These are phyloP conservation scores for Troides oblongomaculatus DNA, from an alignment of 2,888 invertebrate genomes.

Conservation along the genomic window DNA sequence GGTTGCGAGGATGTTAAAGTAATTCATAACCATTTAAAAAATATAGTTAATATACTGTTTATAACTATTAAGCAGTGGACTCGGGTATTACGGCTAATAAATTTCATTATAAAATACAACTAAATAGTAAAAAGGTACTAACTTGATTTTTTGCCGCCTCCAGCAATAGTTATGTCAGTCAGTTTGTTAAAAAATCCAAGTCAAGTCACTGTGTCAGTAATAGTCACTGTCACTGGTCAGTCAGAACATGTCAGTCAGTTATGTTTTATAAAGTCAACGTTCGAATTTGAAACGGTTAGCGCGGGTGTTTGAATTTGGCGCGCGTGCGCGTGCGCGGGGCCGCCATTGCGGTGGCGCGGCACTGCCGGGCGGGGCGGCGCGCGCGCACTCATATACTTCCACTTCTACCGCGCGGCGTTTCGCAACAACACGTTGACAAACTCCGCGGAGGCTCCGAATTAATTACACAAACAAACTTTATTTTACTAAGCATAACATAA, in stretches of 20 bases:
- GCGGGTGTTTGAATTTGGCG: constrained; percentile 51
- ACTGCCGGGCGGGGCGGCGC: constrained; percentile 53
- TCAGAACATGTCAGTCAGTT: constrained; percentile 32
- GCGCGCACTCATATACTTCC: constrained; percentile 66
- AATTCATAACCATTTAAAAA: too few species aligned
- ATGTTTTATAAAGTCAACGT: constrained; percentile 41
- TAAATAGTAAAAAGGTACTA: constrained; percentile 34
- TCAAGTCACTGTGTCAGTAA: constrained; percentile 36
- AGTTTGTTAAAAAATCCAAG: constrained; percentile 39
- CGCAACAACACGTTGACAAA: constrained; percentile 40
- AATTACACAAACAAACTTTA: constrained; percentile 15
- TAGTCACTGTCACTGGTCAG: constrained; percentile 42
- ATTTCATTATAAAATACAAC: background rate
- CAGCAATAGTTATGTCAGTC: constrained; percentile 48
- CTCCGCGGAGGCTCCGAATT: constrained; percentile 12
- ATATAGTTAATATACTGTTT: too few species aligned
- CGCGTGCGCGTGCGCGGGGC: constrained; percentile 52
- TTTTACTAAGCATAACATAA: constrained; percentile 14
- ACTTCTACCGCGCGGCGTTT: constrained; percentile 52
- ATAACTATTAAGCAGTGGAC: too few species aligned
- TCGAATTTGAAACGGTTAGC: constrained; percentile 59
- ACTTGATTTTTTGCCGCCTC: constrained; percentile 45
- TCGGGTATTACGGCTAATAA: too few species aligned
- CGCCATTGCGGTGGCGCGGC: constrained; percentile 63
- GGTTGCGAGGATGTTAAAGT: too few species aligned